Conservation (phyloP, 2,888 invertebrate species). For the Leptinotarsa peninsularis region DNA sequence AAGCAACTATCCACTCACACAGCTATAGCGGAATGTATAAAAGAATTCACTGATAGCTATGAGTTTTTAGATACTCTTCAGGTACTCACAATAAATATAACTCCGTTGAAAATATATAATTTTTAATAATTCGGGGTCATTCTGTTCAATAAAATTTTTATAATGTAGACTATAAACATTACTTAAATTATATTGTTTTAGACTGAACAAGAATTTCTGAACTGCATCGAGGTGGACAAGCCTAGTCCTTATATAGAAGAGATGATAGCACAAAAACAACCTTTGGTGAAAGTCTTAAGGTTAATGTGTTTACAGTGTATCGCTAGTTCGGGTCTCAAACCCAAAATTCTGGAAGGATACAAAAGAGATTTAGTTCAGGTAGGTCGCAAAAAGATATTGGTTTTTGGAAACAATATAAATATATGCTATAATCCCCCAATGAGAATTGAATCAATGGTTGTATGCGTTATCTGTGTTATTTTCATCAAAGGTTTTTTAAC, state of each 20-base stretch:
- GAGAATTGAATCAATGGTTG: no score
- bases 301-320: slow-evolving; percentile 93
- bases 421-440: no score
- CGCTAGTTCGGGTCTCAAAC: slow-evolving; percentile 92
- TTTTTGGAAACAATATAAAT: no score
- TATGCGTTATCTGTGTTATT: no score
- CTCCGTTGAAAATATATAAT: no score
- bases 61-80: slow-evolving; percentile 64
- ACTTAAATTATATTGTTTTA: slow-evolving; percentile 52
- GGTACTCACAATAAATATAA: slow-evolving; percentile 42
- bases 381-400: slow-evolving; percentile 13
- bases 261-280: slow-evolving; percentile 86
- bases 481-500: no score
- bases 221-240: slow-evolving; percentile 92
- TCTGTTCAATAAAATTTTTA: neutral
- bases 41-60: slow-evolving; percentile 76
- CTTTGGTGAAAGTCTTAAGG: slow-evolving; percentile 85
- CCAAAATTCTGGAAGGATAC: slow-evolving; percentile 81
- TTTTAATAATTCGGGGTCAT: no score
- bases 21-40: slow-evolving; percentile 93
- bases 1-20: slow-evolving; percentile 90
- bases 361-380: slow-evolving; percentile 72
- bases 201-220: slow-evolving; percentile 91
- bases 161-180: neutral
- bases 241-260: slow-evolving; percentile 91